Evolutionary conservation across 2,888 invertebrate species (phyloP), one percentile per base, ranked within the genome.

Genomic region (Thymelicus acteon): DNA sequence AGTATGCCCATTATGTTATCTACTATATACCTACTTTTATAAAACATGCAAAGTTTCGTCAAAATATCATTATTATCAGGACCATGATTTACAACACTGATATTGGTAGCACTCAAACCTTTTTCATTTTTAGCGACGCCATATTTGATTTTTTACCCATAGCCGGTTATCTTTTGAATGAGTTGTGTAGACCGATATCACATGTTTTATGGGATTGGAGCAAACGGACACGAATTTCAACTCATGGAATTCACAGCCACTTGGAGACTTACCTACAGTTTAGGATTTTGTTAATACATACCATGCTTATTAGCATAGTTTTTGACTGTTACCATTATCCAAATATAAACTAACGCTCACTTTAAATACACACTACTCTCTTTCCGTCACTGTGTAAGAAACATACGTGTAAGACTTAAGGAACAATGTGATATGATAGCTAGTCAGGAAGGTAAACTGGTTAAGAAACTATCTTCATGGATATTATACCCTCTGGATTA

Each of bases 71-170:
- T 67, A 67, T 60, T 61, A 67, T 67, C 67, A 24, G 24, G 48
- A 39, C 31, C 60, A 61, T 67, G 67, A 61, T 40, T 61, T 67
- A 67, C 40, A 61, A 39, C 44, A 19, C 57, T 15, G 69, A 63
- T 69, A 69, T 67, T 57, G n/a, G 58, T 61, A 52, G 68, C 68
- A 63, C 68, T 69, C 62, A 63, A 68, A 62, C 61, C 61, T 62
- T 68, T 68, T 68, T 37, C 54, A 47, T 68, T 68, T 68, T 57
- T 8, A 68, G 62, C 47, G 68, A 62, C 54, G 62, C 62, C 62
- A 62, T 68, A 13, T 57, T 68, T 68, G 62, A 61, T 68, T 68
- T 57, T 68, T 68, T 62, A 57, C 47, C 60, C 62, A 52, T 19
- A 57, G 57, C 47, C 13, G 47, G 57, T 52, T 62, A 68, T 62